phyloP scores from a whole-genome alignment of 1,140 invertebrate species.

The Ceratina japonica region DNA sequence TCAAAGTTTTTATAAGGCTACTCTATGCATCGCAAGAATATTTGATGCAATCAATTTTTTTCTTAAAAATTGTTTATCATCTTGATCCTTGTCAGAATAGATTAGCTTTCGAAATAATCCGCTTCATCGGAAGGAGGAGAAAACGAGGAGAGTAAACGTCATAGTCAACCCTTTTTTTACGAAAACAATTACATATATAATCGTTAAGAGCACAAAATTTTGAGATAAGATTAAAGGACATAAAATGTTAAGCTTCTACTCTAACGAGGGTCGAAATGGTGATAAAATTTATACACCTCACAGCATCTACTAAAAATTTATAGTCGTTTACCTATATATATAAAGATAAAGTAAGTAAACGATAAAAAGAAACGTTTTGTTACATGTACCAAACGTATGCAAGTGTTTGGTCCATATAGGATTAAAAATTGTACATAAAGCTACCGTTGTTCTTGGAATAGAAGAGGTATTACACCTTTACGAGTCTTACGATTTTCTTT shows the following conservation, averaged over 20 bases:
- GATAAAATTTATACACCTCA: not conserved
- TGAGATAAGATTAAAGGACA: conserved; percentile 17
- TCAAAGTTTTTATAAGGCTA: conserved; percentile 27
- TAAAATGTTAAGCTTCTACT: conserved; percentile 2
- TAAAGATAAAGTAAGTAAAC: not conserved
- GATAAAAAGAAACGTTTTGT: conserved; percentile 11
- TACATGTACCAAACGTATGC: not conserved
- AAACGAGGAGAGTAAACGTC: not conserved
- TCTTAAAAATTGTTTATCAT: not conserved
- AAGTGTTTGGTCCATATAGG: conserved; percentile 41
- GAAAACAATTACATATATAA: not conserved
- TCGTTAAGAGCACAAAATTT: conserved; percentile 34
- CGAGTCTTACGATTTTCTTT: conserved; percentile 11
- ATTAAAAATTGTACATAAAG: conserved; percentile 47
- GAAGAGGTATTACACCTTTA: conserved; percentile 18
- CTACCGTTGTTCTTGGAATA: conserved; percentile 19
- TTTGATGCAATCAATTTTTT: not conserved
- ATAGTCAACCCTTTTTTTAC: conserved; percentile 11
- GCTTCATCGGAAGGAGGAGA: not conserved
- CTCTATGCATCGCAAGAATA: not conserved
- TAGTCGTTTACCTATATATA: not conserved
- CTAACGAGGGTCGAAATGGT: conserved; percentile 10
- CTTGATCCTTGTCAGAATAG: conserved; percentile 24
- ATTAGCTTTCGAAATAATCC: not conserved
- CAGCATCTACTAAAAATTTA: not conserved